Percentiles rank a stretch among this genome's conserved stretches.
Evolutionary conservation across 1,140 invertebrate genomes (phyloP).

Genomic region (Agrypnia vestita): DNA sequence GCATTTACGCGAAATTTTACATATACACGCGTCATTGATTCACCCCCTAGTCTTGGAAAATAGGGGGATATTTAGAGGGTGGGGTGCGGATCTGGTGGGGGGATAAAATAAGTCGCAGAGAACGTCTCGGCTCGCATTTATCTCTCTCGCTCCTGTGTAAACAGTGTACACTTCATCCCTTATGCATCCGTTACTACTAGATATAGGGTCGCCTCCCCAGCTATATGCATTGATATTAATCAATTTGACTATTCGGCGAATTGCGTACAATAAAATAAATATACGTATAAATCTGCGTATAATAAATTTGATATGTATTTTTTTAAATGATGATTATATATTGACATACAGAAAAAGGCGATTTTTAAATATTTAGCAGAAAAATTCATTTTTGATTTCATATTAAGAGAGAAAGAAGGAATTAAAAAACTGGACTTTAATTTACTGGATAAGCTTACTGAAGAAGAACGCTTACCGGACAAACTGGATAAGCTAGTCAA

Average conservation of each 20-base stretch:
- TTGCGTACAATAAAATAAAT: neutral
- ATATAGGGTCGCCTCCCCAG: constrained; percentile 20
- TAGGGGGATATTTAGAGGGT: neutral
- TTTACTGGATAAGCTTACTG: no score
- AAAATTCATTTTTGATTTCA: no score
- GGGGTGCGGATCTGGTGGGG: neutral
- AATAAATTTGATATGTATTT: no score
- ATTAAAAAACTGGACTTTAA: no score
- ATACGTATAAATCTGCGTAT: neutral
- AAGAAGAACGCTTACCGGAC: no score
- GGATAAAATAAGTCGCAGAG: neutral
- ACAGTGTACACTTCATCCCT: neutral
- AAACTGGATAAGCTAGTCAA: no score
- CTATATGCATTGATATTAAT: constrained; percentile 11
- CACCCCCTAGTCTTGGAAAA: constrained; percentile 14
- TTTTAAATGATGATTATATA: no score
- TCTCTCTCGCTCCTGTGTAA: neutral
- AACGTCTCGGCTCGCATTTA: constrained; percentile 8
- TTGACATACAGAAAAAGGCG: no score
- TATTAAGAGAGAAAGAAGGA: no score
- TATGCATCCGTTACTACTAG: constrained; percentile 1
- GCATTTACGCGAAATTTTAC: neutral
- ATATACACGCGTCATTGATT: constrained; percentile 39
- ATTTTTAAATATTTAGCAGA: no score
- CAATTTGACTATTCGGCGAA: neutral